Conservation (phyloP, 2,113 vertebrate genomes). For the Apeltes quadracus region DNA sequence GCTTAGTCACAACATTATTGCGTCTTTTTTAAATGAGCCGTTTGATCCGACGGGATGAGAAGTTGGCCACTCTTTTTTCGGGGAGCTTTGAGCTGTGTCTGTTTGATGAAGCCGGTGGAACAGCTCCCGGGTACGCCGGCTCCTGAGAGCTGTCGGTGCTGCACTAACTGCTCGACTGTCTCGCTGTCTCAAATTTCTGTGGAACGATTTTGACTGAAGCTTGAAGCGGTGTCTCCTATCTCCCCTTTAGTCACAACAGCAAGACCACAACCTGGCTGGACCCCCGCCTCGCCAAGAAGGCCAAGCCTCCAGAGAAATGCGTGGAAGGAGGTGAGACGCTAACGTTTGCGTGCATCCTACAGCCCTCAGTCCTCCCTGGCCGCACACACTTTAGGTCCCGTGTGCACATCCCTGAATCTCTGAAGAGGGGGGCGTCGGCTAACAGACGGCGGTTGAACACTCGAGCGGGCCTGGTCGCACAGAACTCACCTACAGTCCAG, state of each 20-base stretch:
- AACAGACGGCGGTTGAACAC: conserved; percentile 53
- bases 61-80: not conserved
- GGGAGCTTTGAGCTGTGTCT: conserved; percentile 21
- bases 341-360: not conserved
- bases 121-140: conserved; percentile 18
- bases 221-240: conserved; percentile 35
- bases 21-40: conserved; percentile 27
- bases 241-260: conserved; percentile 89
- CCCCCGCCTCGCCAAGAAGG: conserved; percentile 96
- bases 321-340: conserved; percentile 91
- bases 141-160: conserved; percentile 7
- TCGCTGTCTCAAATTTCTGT: conserved; percentile 11
- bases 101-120: conserved; percentile 11
- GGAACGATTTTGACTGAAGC: not conserved
- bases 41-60: conserved; percentile 43
- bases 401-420: conserved; percentile 18
- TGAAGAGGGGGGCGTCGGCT: conserved; percentile 30
- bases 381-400: not conserved
- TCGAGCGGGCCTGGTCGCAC: conserved; percentile 30
- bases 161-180: conserved; percentile 32
- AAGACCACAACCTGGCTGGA: conserved; percentile 99
- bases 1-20: conserved; percentile 28
- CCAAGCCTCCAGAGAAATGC: conserved; percentile 97
- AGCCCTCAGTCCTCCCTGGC: conserved; percentile 3
- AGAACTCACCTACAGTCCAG: conserved; percentile 38